Evolutionary conservation across 2,113 vertebrate genomes (phyloP).

Genomic region (Morone saxatilis): DNA sequence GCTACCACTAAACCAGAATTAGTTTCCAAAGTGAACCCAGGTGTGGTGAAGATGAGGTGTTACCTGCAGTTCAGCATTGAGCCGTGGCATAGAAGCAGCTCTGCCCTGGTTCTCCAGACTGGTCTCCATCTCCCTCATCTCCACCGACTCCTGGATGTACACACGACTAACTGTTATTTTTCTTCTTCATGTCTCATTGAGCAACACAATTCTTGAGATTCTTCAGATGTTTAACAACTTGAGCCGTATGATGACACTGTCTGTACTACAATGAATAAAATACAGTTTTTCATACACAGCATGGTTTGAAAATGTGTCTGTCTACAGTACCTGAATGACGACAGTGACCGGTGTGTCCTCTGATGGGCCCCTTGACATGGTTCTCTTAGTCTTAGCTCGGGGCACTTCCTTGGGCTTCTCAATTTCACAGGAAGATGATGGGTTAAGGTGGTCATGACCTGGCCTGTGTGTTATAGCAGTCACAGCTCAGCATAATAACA

Average conservation of each 20-base stretch:
- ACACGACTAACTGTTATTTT: conserved; percentile 9
- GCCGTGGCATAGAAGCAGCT: conserved; percentile 94
- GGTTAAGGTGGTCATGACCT: conserved; percentile 87
- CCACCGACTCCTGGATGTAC: conserved; percentile 86
- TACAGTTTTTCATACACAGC: neutral
- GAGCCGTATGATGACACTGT: neutral
- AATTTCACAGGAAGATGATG: conserved; percentile 89
- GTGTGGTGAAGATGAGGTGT: conserved; percentile 10
- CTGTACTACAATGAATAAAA: neutral
- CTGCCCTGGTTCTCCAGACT: conserved; percentile 92
- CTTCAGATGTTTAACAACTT: neutral
- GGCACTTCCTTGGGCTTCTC: conserved; percentile 87
- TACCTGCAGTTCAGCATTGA: conserved; percentile 92
- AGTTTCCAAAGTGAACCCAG: neutral
- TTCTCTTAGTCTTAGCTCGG: conserved; percentile 78
- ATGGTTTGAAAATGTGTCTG: neutral
- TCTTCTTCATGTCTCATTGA: neutral
- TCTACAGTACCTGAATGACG: conserved; percentile 71
- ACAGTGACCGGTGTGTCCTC: conserved; percentile 85
- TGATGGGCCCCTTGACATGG: conserved; percentile 87
- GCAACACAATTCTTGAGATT: neutral
- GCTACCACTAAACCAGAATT: neutral
- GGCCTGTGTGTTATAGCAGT: conserved; percentile 48
- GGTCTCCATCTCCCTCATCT: conserved; percentile 90
- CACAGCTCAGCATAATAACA: conserved; percentile 4